Base-by-base conservation (phyloP, 2,797 vertebrate species). In the Pseudochromis fuscus region DNA sequence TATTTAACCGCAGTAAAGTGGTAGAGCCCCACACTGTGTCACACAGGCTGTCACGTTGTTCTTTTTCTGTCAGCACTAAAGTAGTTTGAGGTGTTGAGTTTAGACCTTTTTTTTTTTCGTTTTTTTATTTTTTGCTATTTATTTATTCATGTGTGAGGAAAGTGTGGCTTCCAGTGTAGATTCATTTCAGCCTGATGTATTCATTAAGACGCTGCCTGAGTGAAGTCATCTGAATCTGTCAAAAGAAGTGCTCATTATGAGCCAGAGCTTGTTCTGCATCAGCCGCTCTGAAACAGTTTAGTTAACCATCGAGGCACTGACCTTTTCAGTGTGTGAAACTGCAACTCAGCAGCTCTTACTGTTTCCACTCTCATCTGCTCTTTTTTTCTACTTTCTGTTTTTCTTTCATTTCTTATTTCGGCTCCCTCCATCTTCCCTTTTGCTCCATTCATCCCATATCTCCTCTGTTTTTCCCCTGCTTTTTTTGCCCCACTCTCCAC, bases 291-390 rank as follows among this genome's bases (percentile, higher is more conserved):
- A 52, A 83, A 56, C 62, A 23, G 56, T 87, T 87, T 77, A 88
- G 81, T 84, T 74, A 82, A 81, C 61, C 50, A 57, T 63, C 1
- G 13, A 78, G 62, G 15, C 72, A 8, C 45, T 90, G 88, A 88
- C 88, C 89, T 90, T 89, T 88, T 77, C 76, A 72, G 0, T 64
- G n/a, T 67, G 38, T 58, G 76, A 45, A 67, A 51, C 49, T 49
- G 53, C 64, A 74, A 18, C 38, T 49, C 63, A 16, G 16, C 46
- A 40, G 5, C 44, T 61, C 57, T 30, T 44, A 52, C 31, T 59
- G 35, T 25, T 35, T 46, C 9, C 11, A 18, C 31, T 40, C 4
- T 3, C 33, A 30, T 45, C 4, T 24, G 56, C n/a, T 27, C 24
- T 13, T 18, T 2, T 24, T 58, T 12, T 19, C 3, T 12, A 3